Evolutionary conservation across 2,888 invertebrate species (phyloP), one percentile per base, ranked within the genome.

Genomic region (Anticlea derivata): DNA sequence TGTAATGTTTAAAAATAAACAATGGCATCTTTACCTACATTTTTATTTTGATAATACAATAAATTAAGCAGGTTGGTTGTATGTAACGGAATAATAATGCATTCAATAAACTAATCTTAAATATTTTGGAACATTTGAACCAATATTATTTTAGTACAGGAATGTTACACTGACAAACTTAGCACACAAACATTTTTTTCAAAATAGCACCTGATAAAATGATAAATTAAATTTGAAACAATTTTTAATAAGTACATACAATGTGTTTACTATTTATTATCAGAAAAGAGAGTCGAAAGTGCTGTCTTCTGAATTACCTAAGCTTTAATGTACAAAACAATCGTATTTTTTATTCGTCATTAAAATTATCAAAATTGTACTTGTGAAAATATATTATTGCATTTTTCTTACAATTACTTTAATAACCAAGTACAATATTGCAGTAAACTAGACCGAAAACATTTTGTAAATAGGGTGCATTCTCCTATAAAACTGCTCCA

Each of bases 1-100:
- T n/a, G n/a, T n/a, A n/a, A n/a, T n/a, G n/a, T n/a, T 10, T 8
- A 20, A n/a, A 40, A 60, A 56, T 55, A 62, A 55, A 50, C 11
- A 34, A 8, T 20, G 24, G 22, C 27, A 41, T 31, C 30, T 56
- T 58, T 73, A 75, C 69, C 72, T 80, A 80, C 79, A 78, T 75
- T 76, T 81, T 83, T 83, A 82, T 77, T 83, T 83, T 74, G 82
- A 84, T 85, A 83, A 82, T 74, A 41, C 8, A 86, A 85, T 85
- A 85, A 86, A 85, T 85, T 84, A 86, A 84, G 84, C 84, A 73
- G 80, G 70, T 78, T 73, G 67, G 76, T 75, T 73, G 60, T 68
- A 65, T 72, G 75, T 73, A 75, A 78, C 70, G 76, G 73, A 77
- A 71, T 70, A 61, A 68, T 66, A 68, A 70, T 70, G 69, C 67